Evolutionary conservation across 2,113 vertebrate genomes (phyloP), one percentile per base, ranked within the genome.

Genomic region (Poicephalus gulielmi): DNA sequence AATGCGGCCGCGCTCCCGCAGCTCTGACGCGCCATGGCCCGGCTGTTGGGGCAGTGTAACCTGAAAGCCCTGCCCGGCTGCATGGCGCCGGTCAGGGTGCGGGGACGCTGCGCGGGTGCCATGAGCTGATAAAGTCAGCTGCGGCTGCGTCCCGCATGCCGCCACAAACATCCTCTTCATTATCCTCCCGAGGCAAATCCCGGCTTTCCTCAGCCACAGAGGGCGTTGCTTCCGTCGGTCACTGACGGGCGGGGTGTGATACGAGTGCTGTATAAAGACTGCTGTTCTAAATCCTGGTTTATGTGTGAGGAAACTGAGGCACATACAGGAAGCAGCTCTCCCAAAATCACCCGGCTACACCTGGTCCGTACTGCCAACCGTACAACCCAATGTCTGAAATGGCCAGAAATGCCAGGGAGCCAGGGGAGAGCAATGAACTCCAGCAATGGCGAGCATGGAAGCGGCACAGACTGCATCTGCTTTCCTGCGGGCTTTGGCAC

Each of bases 1-100:
- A 13, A 3, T 0, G 44, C 1, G 7, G n/a, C 69, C 0, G 33
- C 4, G 37, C 63, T 41, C 50, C 59, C 0, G 3, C n/a, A 2
- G 73, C 57, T 5, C 46, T 2, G 3, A 2, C 78, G 0, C 9
- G 6, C 53, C 74, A 1, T 4, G 5, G 2, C 31, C 37, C 1
- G 7, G 49, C 2, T 19, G 3, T 2, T 3, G 16, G 22, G 0
- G 33, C 19, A 0, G 84, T 1, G 4, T 1, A 2, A 15, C 47
- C 93, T 20, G 83, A 25, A 68, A 12, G 31, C 35, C 86, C 80
- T 12, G 74, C 60, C 11, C 0, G 24, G 81, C 77, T 0, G 63
- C 77, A 6, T 25, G 13, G 82, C 4, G 0, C 37, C 0, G 5
- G 27, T 1, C 71, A 2, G 93, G 37, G 10, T 23, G 33, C 3